phyloP scores from a whole-genome alignment of 1,140 invertebrate species.

The Aphaenogaster floridana region DNA sequence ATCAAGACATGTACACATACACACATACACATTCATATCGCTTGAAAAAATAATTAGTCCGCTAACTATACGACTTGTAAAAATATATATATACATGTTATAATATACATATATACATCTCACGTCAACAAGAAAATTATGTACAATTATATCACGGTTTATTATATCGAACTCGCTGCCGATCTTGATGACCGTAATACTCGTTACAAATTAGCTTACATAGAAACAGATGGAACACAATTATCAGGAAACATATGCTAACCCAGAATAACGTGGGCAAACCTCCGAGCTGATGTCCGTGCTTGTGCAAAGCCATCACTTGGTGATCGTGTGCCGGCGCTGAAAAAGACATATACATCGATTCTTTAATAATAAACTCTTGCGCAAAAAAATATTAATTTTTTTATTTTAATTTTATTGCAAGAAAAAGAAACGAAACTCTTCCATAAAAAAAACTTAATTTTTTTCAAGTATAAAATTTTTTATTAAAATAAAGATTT shows the following conservation, averaged over 20 bases:
- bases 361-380: neutral
- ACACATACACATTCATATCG: neutral
- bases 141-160: constrained; percentile 87
- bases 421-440: neutral
- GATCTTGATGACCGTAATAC: constrained; percentile 92
- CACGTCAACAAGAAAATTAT: constrained; percentile 71
- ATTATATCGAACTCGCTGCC: constrained; percentile 89
- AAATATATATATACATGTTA: constrained; percentile 51
- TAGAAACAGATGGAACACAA: constrained; percentile 97
- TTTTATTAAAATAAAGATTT: neutral
- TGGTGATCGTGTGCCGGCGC: constrained; percentile 97
- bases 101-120: constrained; percentile 75
- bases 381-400: neutral
- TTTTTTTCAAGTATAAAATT: neutral
- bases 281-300: constrained; percentile 96
- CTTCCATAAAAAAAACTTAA: neutral
- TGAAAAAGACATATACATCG: constrained; percentile 80
- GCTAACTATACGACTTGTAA: constrained; percentile 5
- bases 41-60: constrained; percentile 1
- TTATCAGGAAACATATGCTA: constrained; percentile 95
- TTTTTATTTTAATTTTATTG: neutral
- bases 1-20: neutral
- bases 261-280: constrained; percentile 97
- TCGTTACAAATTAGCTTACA: constrained; percentile 98
- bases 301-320: constrained; percentile 96